phyloP scores from a whole-genome alignment of 2,888 invertebrate species.

The Andrena camellia region DNA sequence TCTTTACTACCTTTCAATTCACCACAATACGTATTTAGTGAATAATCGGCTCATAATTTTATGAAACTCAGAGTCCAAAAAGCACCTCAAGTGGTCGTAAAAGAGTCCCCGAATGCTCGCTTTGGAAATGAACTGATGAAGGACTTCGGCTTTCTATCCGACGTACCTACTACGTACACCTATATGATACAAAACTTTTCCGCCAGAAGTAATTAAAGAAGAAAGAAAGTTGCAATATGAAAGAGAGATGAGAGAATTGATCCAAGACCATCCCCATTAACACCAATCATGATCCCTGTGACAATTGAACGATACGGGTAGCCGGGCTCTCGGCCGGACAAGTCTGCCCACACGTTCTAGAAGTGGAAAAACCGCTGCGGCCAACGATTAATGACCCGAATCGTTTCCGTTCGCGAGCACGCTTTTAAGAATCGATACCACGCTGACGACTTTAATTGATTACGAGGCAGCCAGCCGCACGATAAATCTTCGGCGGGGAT shows the following conservation, averaged over 20 bases:
- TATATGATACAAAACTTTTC: too few species aligned
- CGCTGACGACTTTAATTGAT: slow-evolving; percentile 53
- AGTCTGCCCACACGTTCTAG: slow-evolving; percentile 25
- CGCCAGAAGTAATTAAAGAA: not conserved
- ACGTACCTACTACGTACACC: too few species aligned
- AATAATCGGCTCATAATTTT: too few species aligned
- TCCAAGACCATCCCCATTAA: not conserved
- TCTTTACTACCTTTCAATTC: too few species aligned
- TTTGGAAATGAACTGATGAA: too few species aligned
- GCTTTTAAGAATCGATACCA: slow-evolving; percentile 51
- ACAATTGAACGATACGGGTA: slow-evolving; percentile 2
- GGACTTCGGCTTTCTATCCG: too few species aligned
- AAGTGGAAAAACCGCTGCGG: slow-evolving; percentile 25
- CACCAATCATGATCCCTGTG: not conserved
- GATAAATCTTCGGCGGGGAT: slow-evolving; percentile 60
- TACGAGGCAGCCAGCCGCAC: slow-evolving; percentile 51
- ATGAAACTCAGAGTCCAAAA: too few species aligned
- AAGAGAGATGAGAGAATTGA: not conserved
- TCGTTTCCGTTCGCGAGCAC: slow-evolving; percentile 46
- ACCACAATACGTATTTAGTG: too few species aligned
- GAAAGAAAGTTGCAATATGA: not conserved
- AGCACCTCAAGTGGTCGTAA: too few species aligned
- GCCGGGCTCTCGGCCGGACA: not conserved
- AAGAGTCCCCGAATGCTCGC: too few species aligned
- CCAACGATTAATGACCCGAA: slow-evolving; percentile 63